Evolutionary conservation across 2,888 invertebrate genomes (phyloP).

Genomic region (Sminthurinus aureus): DNA sequence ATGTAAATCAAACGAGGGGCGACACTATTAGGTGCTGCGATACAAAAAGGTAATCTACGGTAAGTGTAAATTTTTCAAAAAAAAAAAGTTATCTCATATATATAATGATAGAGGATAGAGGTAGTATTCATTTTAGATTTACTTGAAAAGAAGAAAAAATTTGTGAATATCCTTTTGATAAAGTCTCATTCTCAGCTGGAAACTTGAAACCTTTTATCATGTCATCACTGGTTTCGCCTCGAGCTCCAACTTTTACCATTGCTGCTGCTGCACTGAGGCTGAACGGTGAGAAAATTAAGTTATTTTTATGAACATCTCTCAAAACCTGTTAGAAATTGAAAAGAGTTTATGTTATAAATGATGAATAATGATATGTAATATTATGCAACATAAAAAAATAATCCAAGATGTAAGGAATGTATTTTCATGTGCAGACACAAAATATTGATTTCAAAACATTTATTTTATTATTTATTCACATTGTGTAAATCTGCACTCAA

Average conservation of each 20-base stretch:
- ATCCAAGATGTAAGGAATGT: neutral
- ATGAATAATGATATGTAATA: neutral
- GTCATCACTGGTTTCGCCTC: conserved; percentile 46
- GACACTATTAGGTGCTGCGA: too few relatives aligned
- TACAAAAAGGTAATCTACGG: too few relatives aligned
- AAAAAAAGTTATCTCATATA: neutral
- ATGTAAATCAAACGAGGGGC: too few relatives aligned
- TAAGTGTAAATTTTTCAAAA: too few relatives aligned
- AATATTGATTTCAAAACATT: neutral
- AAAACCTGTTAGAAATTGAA: conserved; percentile 17
- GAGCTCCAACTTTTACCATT: conserved; percentile 54
- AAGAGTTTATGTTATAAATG: neutral
- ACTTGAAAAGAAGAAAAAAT: conserved; percentile 53
- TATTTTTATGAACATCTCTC: conserved; percentile 25
- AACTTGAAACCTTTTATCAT: conserved; percentile 41
- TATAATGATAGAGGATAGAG: too few relatives aligned
- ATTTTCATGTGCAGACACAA: neutral
- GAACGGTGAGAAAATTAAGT: conserved; percentile 56
- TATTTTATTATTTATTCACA: conserved; percentile 2
- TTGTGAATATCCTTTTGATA: conserved; percentile 49
- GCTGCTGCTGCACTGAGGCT: conserved; percentile 54
- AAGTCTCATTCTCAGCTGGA: conserved; percentile 42
- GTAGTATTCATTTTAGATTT: neutral
- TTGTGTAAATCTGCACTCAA: conserved; percentile 25
- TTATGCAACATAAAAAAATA: conserved; percentile 3